phyloP scores from a whole-genome alignment of 2,797 vertebrate species.

The Eremophila alpestris region DNA sequence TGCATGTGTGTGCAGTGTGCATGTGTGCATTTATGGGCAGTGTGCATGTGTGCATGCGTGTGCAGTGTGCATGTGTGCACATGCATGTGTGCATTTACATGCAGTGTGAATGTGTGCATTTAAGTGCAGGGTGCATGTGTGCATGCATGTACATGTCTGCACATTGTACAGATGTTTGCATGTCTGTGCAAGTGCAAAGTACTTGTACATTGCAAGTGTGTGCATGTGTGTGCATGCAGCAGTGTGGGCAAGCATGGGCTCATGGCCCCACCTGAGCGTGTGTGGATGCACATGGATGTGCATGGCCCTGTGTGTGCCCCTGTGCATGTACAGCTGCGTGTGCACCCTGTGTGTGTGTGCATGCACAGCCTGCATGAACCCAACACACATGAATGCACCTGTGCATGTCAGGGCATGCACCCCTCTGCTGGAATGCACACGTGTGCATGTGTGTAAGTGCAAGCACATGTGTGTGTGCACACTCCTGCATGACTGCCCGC shows the following conservation, averaged over 20 bases:
- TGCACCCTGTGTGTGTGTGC: neutral
- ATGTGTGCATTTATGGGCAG: no score
- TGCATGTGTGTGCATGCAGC: no score
- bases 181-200: neutral
- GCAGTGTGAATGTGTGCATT: no score
- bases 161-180: neutral
- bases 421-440: fast-evolving
- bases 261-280: fast-evolving
- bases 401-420: no score
- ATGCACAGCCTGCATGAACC: neutral
- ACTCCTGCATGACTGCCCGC: neutral
- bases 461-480: neutral
- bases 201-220: neutral
- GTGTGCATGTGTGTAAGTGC: no score
- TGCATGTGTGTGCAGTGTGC: neutral
- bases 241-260: fast-evolving
- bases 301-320: no score
- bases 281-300: neutral
- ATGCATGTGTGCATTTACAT: no score
- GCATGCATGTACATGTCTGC: neutral
- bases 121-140: no score
- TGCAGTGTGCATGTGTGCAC: neutral
- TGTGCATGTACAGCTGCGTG: no score
- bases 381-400: fast-evolving
- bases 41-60: no score